Evolutionary conservation across 2,113 vertebrate genomes (phyloP).

Genomic region (Benitochromis conjunctus): DNA sequence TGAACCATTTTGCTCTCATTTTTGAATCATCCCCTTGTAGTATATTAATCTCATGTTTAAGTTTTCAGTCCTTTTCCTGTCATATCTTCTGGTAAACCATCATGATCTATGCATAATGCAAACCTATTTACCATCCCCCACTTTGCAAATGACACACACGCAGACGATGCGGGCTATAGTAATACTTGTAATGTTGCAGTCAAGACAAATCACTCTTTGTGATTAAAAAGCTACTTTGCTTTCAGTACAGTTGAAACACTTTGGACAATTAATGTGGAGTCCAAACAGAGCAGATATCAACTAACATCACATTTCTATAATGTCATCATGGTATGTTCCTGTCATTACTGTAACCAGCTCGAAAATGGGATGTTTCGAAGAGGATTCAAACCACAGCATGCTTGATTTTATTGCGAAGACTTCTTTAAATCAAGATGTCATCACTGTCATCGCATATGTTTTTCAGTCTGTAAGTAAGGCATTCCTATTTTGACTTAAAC

Average conservation of each 20-base stretch:
- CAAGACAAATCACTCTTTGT: conserved; percentile 94
- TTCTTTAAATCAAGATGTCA: background rate
- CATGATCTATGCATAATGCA: background rate
- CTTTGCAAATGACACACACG: conserved; percentile 14
- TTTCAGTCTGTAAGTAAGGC: background rate
- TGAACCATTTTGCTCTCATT: background rate
- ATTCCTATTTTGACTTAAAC: background rate
- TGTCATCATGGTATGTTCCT: conserved; percentile 73
- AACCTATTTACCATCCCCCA: background rate
- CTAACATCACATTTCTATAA: conserved; percentile 72
- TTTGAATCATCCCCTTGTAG: background rate
- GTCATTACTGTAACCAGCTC: background rate
- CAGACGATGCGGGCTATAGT: conserved; percentile 81
- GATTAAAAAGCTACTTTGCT: conserved; percentile 99
- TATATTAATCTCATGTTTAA: background rate
- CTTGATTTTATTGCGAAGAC: background rate
- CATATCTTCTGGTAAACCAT: background rate
- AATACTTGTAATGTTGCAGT: conserved; percentile 95
- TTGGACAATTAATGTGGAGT: conserved; percentile 97
- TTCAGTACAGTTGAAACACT: conserved; percentile 94
- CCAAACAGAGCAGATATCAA: conserved; percentile 75
- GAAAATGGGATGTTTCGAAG: background rate
- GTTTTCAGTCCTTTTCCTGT: background rate
- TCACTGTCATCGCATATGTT: too few species aligned
- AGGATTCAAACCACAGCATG: background rate